phyloP scores from a whole-genome alignment of 2,888 invertebrate species.

The Germaria angustata region DNA sequence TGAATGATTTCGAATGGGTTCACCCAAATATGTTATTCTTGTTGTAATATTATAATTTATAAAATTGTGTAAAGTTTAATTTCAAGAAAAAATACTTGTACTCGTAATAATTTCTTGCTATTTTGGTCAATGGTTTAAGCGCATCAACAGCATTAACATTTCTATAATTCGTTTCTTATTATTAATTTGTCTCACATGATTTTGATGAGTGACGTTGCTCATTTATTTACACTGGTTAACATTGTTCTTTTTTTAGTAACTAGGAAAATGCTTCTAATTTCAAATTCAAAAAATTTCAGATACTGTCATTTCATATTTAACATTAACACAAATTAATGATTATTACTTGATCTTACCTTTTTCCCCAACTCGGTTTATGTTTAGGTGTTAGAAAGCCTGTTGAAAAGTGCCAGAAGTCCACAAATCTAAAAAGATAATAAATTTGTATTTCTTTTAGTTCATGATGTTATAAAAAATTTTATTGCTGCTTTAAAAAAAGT shows the following conservation, averaged over 20 bases:
- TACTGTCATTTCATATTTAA: no score
- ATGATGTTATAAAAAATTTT: no score
- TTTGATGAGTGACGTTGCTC: conserved; percentile 12
- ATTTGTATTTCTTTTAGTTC: no score
- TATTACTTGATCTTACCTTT: no score
- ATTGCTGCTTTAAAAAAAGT: no score
- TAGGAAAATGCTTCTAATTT: no score
- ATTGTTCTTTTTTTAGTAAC: background rate
- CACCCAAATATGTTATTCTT: background rate
- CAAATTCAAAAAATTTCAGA: no score
- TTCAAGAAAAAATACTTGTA: background rate
- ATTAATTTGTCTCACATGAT: conserved; percentile 48
- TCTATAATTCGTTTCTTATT: background rate
- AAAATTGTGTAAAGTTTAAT: background rate
- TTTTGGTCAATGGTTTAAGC: conserved; percentile 55
- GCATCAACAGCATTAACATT: conserved; percentile 50
- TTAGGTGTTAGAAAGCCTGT: no score
- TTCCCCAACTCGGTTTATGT: no score
- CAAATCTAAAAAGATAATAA: no score
- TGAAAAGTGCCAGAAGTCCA: no score
- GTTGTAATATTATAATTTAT: conserved; percentile 8
- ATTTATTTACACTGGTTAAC: conserved; percentile 6
- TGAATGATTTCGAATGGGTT: conserved; percentile 2
- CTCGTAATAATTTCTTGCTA: background rate
- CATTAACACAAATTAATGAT: no score